Evolutionary conservation across 2,888 invertebrate genomes (phyloP).

Genomic region (Aporophyla lueneburgensis): DNA sequence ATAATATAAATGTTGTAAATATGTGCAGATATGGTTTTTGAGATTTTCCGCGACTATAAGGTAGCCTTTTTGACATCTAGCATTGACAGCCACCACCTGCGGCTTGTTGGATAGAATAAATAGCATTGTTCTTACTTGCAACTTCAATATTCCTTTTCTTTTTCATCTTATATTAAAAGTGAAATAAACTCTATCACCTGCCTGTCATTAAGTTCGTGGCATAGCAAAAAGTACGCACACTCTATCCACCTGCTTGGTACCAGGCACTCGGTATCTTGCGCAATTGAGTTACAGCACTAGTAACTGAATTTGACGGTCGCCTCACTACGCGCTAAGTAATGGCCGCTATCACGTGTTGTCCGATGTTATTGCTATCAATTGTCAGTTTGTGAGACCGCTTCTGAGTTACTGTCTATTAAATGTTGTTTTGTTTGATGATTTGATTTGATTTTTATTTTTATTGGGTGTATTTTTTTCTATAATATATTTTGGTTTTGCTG

Average conservation of each 20-base stretch:
- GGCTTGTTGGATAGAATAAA: neutral
- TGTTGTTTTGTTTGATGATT: neutral
- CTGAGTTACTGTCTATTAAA: constrained; percentile 1
- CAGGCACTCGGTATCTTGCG: constrained; percentile 53
- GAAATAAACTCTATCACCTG: constrained; percentile 35
- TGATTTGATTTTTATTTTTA: neutral
- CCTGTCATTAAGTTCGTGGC: constrained; percentile 2
- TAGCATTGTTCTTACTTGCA: neutral
- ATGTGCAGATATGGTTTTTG: neutral
- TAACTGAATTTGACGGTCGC: constrained; percentile 70
- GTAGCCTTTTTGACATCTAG: neutral
- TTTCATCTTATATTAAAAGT: constrained; percentile 10
- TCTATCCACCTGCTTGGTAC: constrained; percentile 48
- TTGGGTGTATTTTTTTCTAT: neutral
- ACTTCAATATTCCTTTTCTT: neutral
- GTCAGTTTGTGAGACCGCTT: constrained; percentile 10
- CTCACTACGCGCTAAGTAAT: constrained; percentile 48
- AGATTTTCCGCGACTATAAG: too few species aligned
- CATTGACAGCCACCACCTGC: neutral
- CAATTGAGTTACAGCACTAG: constrained; percentile 65
- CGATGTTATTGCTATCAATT: constrained; percentile 40
- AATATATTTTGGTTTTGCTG: neutral
- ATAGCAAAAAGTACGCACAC: constrained; percentile 37
- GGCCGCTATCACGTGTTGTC: constrained; percentile 60
- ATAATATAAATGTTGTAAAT: too few species aligned